phyloP scores from a whole-genome alignment of 2,797 vertebrate species.

The Tenualosa ilisha region DNA sequence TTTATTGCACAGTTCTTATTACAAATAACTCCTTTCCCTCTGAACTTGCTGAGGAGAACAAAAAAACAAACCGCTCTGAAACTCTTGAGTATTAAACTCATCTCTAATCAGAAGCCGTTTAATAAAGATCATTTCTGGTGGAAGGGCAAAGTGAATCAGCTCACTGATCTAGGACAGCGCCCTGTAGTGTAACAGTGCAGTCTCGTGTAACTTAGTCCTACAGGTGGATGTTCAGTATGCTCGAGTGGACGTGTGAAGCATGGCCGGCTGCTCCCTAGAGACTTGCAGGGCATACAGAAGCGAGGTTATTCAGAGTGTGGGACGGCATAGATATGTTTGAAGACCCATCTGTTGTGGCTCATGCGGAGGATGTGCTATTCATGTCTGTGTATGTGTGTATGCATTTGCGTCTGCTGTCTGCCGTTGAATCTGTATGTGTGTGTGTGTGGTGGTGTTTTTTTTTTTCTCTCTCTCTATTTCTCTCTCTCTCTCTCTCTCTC shows the following conservation, averaged over 20 bases:
- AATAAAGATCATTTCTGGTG: not conserved
- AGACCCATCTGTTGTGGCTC: not conserved
- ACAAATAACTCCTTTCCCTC: slow-evolving; percentile 34
- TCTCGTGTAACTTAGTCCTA: not conserved
- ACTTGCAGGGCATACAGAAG: not conserved
- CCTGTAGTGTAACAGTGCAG: not conserved
- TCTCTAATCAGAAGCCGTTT: slow-evolving; percentile 28
- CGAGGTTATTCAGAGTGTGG: not conserved
- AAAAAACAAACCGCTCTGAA: slow-evolving; percentile 3
- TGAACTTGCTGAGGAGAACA: not conserved
- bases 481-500: too few species aligned
- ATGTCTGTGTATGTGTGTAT: not conserved
- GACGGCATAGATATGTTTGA: not conserved
- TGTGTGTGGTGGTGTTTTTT: slow-evolving; percentile 27
- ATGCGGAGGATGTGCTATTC: not conserved
- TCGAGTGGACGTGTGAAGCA: not conserved
- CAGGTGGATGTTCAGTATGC: slow-evolving; percentile 4
- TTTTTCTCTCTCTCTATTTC: too few species aligned
- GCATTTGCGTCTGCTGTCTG: not conserved
- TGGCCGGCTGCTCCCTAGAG: not conserved
- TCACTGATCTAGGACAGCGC: not conserved
- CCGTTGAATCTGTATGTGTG: not conserved
- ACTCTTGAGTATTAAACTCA: slow-evolving; percentile 23
- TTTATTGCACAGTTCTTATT: slow-evolving; percentile 39
- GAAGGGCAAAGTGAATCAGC: not conserved